These are phyloP conservation scores for Echiichthys vipera DNA, from an alignment of 2,797 vertebrate genomes.

Conservation along the genomic window DNA sequence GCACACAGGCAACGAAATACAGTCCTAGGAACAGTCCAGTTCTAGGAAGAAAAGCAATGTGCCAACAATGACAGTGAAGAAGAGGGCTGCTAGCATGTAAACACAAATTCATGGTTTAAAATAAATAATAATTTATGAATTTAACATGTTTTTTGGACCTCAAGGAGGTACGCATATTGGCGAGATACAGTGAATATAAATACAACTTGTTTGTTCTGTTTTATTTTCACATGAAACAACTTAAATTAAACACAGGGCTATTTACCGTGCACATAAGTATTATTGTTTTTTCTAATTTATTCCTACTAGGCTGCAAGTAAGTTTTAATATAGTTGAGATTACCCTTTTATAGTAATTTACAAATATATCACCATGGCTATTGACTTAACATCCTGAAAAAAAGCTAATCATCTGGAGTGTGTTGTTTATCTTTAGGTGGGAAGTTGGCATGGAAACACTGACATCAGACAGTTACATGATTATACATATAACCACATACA, in stretches of 20 bases:
- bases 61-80: not conserved
- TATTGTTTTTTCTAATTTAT: not conserved
- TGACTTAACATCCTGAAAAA: conserved; percentile 15
- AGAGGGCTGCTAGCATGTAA: not conserved
- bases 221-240: too few species aligned
- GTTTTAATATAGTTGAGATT: not conserved
- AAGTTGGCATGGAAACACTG: not conserved
- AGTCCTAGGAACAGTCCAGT: too few species aligned
- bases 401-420: not conserved
- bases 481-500: not conserved
- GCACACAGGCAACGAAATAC: not conserved
- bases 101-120: not conserved
- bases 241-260: not conserved
- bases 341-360: not conserved
- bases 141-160: not conserved
- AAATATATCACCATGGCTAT: not conserved
- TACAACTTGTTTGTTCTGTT: too few species aligned
- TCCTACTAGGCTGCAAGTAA: not conserved
- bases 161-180: not conserved
- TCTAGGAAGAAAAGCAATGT: not conserved
- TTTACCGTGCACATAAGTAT: not conserved
- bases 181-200: not conserved
- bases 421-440: not conserved
- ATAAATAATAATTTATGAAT: not conserved
- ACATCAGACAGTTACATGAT: not conserved